Evolutionary conservation across 1,140 invertebrate species (phyloP).

Genomic region (Protaetia brevitarsis): DNA sequence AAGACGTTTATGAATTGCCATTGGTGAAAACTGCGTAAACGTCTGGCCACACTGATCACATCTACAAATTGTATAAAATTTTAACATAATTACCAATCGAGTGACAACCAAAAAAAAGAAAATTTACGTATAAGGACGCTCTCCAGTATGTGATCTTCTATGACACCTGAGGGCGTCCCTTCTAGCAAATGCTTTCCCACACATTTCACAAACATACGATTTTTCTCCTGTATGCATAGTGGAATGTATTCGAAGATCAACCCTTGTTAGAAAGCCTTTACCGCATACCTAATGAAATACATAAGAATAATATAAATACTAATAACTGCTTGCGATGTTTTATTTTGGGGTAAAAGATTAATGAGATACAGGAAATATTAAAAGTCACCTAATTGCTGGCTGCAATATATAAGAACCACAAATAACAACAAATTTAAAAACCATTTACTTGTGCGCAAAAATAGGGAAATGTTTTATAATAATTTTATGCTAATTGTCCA

Average conservation of each 20-base stretch:
- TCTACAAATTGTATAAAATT: conserved; percentile 31
- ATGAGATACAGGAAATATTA: too few species aligned
- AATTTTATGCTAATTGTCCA: too few species aligned
- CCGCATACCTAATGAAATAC: conserved; percentile 55
- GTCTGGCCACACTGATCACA: conserved; percentile 63
- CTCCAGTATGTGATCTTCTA: conserved; percentile 66
- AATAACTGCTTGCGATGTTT: too few species aligned
- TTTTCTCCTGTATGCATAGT: conserved; percentile 70
- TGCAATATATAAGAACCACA: too few species aligned
- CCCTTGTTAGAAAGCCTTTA: conserved; percentile 61
- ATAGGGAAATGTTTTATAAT: too few species aligned
- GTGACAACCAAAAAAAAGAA: background rate
- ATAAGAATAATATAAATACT: background rate
- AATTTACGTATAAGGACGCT: conserved; percentile 57
- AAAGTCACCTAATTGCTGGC: too few species aligned
- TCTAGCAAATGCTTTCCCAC: conserved; percentile 66
- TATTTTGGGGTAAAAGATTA: too few species aligned
- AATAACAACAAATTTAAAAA: too few species aligned
- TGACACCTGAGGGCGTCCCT: conserved; percentile 68
- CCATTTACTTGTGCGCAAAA: too few species aligned
- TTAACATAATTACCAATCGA: background rate
- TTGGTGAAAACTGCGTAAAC: conserved; percentile 63
- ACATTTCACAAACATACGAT: conserved; percentile 65
- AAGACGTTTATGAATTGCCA: conserved; percentile 61
- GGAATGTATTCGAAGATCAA: conserved; percentile 60